Percentiles rank a stretch among this genome's conserved stretches.
Conservation (phyloP, 2,797 vertebrate species). For the Octomys mimax region DNA sequence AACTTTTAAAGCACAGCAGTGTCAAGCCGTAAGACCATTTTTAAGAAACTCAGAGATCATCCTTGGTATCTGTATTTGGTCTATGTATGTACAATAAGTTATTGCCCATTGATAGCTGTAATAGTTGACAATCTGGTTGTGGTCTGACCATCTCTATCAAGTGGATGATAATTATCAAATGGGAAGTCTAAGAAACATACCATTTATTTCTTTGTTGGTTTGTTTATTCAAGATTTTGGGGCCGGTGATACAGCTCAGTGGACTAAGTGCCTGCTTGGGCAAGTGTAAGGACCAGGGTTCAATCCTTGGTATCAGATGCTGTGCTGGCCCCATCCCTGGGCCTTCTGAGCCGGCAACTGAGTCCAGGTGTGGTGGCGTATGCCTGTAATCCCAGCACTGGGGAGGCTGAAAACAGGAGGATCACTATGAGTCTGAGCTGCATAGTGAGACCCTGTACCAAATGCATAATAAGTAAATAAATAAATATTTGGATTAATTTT, state of each 20-base stretch:
- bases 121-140: neutral
- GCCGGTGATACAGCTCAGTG: too few species aligned
- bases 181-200: neutral
- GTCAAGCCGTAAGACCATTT: neutral
- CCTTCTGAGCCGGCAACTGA: too few species aligned
- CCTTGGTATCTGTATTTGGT: neutral
- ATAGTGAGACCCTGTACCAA: too few species aligned
- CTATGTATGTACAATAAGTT: neutral
- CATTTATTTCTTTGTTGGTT: conserved; percentile 11
- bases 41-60: neutral
- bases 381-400: too few species aligned
- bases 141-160: neutral
- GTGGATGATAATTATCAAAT: neutral
- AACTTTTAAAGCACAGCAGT: neutral
- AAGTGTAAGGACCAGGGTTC: too few species aligned
- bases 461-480: too few species aligned
- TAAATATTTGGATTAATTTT: neutral
- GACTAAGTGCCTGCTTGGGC: too few species aligned
- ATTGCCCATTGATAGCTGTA: neutral
- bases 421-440: too few species aligned
- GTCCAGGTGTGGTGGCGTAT: too few species aligned
- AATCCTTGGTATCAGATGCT: too few species aligned
- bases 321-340: too few species aligned
- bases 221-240: neutral
- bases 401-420: too few species aligned